Evolutionary conservation across 1,140 invertebrate species (phyloP).

Genomic region (Nasonia vitripennis): DNA sequence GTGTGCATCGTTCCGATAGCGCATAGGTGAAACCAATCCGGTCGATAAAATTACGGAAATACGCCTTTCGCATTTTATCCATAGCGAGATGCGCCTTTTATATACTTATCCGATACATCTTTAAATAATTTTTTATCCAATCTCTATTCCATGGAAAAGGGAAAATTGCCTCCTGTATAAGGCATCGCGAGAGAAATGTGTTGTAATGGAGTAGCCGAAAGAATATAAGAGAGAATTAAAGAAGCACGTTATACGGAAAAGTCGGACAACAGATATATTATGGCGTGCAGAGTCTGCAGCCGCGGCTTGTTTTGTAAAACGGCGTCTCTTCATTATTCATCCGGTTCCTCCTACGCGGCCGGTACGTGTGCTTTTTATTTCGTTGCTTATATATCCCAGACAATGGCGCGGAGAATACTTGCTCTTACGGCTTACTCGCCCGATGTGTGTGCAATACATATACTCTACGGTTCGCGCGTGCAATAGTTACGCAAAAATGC

Average conservation of each 20-base stretch:
- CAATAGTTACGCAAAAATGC: no score
- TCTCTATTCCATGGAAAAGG: not conserved
- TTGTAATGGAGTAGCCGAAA: not conserved
- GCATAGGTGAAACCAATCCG: not conserved
- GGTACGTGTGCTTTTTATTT: not conserved
- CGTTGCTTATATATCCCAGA: not conserved
- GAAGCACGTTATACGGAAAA: not conserved
- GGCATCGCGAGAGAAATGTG: no score
- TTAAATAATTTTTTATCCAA: not conserved
- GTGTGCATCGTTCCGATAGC: not conserved
- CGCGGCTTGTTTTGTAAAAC: not conserved
- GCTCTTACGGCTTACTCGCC: not conserved
- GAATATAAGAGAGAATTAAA: not conserved
- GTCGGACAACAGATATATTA: not conserved
- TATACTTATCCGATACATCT: no score
- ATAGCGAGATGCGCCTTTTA: no score
- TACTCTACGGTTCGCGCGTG: no score
- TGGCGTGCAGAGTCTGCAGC: not conserved
- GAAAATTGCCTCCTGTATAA: no score
- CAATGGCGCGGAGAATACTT: not conserved
- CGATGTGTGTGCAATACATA: not conserved
- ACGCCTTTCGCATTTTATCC: not conserved
- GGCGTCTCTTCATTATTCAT: conserved; percentile 12
- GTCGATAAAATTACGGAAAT: not conserved
- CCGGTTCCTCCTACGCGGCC: not conserved